Evolutionary conservation across 2,888 invertebrate species (phyloP).

Genomic region (Athalia rosae): DNA sequence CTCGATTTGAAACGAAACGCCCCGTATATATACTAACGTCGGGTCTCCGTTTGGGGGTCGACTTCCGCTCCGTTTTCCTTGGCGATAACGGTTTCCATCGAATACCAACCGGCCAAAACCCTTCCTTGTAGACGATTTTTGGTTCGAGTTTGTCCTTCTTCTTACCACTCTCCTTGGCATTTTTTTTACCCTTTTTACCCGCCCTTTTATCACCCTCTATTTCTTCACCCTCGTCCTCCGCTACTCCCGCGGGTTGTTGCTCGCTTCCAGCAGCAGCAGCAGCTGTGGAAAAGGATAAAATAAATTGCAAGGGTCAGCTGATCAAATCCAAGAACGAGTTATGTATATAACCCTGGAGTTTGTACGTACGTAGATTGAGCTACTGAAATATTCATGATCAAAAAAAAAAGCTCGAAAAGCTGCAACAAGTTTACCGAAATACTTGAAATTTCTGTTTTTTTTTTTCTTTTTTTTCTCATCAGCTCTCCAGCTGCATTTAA

Average conservation of each 20-base stretch:
- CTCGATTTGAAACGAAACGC: no score
- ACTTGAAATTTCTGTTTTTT: neutral
- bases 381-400: conserved; percentile 9
- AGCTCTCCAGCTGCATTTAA: no score
- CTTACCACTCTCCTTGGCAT: neutral
- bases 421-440: no score
- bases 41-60: conserved; percentile 37
- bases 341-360: neutral
- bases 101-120: conserved; percentile 59
- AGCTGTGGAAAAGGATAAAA: conserved; percentile 13
- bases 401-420: no score
- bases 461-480: no score
- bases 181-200: neutral
- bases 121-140: conserved; percentile 48
- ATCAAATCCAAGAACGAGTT: conserved; percentile 7
- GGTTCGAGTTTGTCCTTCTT: conserved; percentile 35
- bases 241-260: conserved; percentile 2
- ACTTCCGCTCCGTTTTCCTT: neutral
- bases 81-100: conserved; percentile 54
- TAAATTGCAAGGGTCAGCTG: conserved; percentile 36
- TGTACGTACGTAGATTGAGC: no score
- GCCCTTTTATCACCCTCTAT: conserved; percentile 40
- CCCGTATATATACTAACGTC: conserved; percentile 32
- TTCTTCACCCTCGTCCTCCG: conserved; percentile 29
- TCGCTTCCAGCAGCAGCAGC: conserved; percentile 7